phyloP scores from a whole-genome alignment of 2,113 vertebrate species.

The Emydocephalus ijimae region DNA sequence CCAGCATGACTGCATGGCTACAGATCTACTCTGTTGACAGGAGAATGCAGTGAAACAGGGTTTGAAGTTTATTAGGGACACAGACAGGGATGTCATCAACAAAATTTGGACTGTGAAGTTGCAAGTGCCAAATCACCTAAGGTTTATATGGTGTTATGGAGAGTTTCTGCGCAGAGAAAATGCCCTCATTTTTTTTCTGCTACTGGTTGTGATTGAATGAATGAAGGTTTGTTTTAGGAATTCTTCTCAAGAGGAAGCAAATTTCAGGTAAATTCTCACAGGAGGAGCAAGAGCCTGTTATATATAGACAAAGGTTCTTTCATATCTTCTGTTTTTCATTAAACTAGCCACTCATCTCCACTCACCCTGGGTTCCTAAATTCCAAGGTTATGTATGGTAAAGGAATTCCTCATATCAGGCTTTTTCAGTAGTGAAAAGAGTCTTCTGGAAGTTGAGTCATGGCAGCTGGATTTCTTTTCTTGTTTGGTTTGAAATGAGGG shows the following conservation, averaged over 20 bases:
- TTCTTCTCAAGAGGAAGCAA: background rate
- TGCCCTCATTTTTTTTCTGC: background rate
- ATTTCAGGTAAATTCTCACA: background rate
- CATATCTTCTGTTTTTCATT: background rate
- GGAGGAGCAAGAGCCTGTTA: background rate
- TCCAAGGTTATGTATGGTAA: background rate
- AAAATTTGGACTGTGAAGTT: background rate
- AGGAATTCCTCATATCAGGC: background rate
- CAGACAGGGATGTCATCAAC: background rate
- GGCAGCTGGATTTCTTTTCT: too few relatives aligned
- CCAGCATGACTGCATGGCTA: background rate
- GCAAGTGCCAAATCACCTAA: background rate
- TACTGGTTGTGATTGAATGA: background rate
- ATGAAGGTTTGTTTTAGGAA: background rate
- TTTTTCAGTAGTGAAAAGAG: background rate
- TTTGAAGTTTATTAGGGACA: fast-evolving
- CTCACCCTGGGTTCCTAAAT: background rate
- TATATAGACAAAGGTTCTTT: background rate
- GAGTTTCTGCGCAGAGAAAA: background rate
- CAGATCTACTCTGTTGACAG: fast-evolving
- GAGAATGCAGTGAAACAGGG: background rate
- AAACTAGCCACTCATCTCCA: background rate
- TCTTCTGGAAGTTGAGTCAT: background rate
- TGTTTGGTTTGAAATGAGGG: too few relatives aligned
- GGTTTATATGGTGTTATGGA: background rate